A percentile compares a stretch with the other conserved stretches of the same genome.
phyloP scores from a whole-genome alignment of 2,888 invertebrate genomes.

The Xestia xanthographa region DNA sequence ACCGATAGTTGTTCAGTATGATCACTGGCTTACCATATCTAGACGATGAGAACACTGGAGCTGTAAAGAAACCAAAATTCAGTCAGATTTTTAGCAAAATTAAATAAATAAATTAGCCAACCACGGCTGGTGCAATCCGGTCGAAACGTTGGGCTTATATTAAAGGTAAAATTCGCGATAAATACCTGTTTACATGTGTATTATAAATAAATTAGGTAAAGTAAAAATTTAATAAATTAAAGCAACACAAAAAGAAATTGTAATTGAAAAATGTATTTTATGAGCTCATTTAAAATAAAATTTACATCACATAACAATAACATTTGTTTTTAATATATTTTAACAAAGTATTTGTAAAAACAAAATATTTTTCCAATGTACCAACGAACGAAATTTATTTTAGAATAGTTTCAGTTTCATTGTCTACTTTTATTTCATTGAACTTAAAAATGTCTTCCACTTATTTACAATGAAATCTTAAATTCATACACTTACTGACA shows the following conservation, averaged over 20 bases:
- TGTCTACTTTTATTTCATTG: background rate
- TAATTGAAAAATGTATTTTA: background rate
- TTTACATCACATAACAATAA: background rate
- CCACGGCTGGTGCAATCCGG: too few relatives aligned
- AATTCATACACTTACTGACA: background rate
- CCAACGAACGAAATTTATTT: background rate
- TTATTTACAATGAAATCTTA: background rate
- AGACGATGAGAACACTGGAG: constrained; percentile 46
- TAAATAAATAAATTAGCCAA: background rate
- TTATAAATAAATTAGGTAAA: background rate
- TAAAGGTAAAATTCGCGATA: too few relatives aligned
- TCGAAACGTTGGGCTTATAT: too few relatives aligned
- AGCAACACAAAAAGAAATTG: background rate
- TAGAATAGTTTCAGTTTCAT: background rate
- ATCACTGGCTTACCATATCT: constrained; percentile 54
- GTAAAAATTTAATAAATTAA: background rate
- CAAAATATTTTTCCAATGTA: background rate
- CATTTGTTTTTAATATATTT: background rate
- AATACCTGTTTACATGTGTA: too few relatives aligned
- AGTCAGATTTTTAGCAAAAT: background rate
- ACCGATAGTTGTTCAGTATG: constrained; percentile 46
- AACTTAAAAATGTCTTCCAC: background rate
- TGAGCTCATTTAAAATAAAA: constrained; percentile 2
- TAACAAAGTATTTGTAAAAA: background rate
- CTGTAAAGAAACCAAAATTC: constrained; percentile 30